Percentiles rank a stretch among this genome's conserved stretches.
phyloP scores from a whole-genome alignment of 1,140 invertebrate species.

The Leguminivora glycinivorella region DNA sequence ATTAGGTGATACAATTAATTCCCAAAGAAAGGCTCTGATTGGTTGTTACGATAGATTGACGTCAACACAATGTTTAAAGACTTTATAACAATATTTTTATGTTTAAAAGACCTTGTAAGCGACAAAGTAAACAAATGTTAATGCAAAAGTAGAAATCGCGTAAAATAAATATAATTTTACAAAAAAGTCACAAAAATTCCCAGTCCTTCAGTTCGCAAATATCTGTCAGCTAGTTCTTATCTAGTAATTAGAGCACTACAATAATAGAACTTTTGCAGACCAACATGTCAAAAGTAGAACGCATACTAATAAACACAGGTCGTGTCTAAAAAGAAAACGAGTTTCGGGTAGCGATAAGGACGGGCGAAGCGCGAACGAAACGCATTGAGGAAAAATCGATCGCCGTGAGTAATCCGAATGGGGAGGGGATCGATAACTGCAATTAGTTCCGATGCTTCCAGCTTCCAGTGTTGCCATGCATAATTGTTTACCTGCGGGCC shows the following conservation, averaged over 20 bases:
- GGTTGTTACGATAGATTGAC: conserved; percentile 11
- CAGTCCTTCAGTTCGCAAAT: neutral
- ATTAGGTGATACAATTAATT: neutral
- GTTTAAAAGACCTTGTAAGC: neutral
- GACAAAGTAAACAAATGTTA: neutral
- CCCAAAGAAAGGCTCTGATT: neutral
- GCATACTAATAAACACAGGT: conserved; percentile 12
- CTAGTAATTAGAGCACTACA: conserved; percentile 19
- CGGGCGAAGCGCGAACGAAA: conserved; percentile 10
- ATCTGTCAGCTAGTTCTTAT: neutral
- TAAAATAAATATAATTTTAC: neutral
- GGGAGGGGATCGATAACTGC: conserved; percentile 5
- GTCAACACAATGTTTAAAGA: conserved; percentile 8
- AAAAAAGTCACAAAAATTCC: neutral
- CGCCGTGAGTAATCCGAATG: neutral
- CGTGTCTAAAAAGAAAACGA: conserved; percentile 12
- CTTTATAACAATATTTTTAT: neutral
- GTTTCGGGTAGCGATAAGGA: conserved; percentile 14
- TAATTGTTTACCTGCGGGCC: neutral
- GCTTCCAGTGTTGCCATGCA: neutral
- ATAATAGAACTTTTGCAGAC: conserved; percentile 14
- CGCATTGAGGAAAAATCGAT: conserved; percentile 24
- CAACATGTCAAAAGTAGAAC: conserved; percentile 19
- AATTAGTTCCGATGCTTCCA: conserved; percentile 1
- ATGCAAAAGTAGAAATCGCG: neutral